These are phyloP conservation scores for Heteromurus nitidus DNA, from an alignment of 2,888 invertebrate genomes.

Conservation along the genomic window DNA sequence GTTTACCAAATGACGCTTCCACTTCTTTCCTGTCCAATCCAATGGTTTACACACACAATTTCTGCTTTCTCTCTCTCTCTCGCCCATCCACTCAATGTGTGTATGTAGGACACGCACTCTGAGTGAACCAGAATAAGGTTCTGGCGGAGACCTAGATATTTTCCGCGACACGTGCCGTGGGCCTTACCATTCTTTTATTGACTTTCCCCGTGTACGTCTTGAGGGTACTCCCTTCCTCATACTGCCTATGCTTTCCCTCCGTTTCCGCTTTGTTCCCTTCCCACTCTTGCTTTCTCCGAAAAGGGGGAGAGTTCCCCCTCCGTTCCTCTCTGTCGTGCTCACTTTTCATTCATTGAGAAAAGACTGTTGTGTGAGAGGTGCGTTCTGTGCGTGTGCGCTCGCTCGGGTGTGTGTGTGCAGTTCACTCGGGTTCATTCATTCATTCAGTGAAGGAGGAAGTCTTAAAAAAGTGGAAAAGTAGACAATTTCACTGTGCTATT, in stretches of 20 bases:
- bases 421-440: slow-evolving; percentile 59
- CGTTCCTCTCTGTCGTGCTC: too few relatives aligned
- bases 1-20: slow-evolving; percentile 22
- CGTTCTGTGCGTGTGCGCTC: slow-evolving; percentile 4
- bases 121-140: slow-evolving; percentile 15
- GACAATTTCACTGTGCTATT: slow-evolving; percentile 25
- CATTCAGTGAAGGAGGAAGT: slow-evolving; percentile 41
- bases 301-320: too few relatives aligned
- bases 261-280: not conserved
- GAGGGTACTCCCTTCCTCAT: slow-evolving; percentile 39
- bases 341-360: slow-evolving; percentile 51
- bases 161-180: slow-evolving; percentile 60
- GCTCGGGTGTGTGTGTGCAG: slow-evolving; percentile 1
- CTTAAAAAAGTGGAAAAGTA: slow-evolving; percentile 12
- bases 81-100: not conserved
- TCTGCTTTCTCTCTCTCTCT: slow-evolving; percentile 1
- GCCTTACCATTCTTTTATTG: slow-evolving; percentile 63
- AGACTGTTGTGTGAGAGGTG: not conserved
- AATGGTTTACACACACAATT: too few relatives aligned
- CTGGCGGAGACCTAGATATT: slow-evolving; percentile 48
- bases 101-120: slow-evolving; percentile 47
- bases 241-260: slow-evolving; percentile 22
- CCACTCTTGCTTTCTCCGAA: not conserved
- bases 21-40: too few relatives aligned
- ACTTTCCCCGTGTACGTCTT: slow-evolving; percentile 61